A percentile compares a stretch with the other conserved stretches of the same genome.
Conservation (phyloP, 1,140 invertebrate genomes). For the Bombus haemorrhoidalis region DNA sequence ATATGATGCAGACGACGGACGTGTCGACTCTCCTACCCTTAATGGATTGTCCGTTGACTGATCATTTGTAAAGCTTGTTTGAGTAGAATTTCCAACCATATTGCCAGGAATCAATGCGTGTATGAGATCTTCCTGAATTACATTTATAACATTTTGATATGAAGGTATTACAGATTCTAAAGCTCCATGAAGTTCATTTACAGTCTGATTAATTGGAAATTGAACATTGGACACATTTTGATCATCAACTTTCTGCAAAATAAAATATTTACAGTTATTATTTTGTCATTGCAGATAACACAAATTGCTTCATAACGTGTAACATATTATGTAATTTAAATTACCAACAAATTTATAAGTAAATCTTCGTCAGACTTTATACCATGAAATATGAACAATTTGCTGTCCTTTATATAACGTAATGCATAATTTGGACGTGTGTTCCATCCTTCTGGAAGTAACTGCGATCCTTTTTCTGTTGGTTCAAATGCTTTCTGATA, state of each 20-base stretch:
- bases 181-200: constrained; percentile 77
- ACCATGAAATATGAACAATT: constrained; percentile 87
- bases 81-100: constrained; percentile 67
- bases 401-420: constrained; percentile 86
- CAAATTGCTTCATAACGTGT: neutral
- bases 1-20: neutral
- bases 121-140: constrained; percentile 81
- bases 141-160: constrained; percentile 77
- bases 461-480: constrained; percentile 85
- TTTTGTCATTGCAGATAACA: neutral
- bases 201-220: constrained; percentile 78
- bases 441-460: constrained; percentile 88
- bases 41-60: neutral
- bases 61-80: constrained; percentile 60
- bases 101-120: constrained; percentile 72
- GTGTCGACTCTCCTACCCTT: constrained; percentile 37
- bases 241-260: constrained; percentile 78
- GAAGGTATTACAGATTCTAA: constrained; percentile 80
- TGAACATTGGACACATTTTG: constrained; percentile 76
- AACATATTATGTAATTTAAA: constrained; percentile 18
- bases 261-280: constrained; percentile 19
- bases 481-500: constrained; percentile 85
- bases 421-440: constrained; percentile 84
- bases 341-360: constrained; percentile 87
- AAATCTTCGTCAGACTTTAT: constrained; percentile 85